phyloP scores from a whole-genome alignment of 2,888 invertebrate genomes.

The Ichneumoninae sp. region DNA sequence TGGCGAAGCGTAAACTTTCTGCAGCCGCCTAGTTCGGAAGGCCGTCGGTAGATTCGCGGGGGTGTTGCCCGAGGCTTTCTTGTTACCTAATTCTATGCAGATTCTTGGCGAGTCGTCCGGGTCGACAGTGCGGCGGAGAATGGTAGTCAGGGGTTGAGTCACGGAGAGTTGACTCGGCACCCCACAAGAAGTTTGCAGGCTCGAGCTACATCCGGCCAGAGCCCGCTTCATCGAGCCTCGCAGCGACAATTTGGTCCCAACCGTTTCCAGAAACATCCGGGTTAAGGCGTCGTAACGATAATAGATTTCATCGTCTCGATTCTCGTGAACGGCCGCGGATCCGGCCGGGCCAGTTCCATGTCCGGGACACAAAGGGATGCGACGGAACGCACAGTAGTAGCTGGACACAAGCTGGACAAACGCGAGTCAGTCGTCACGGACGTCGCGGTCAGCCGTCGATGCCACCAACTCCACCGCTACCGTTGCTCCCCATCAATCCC shows the following conservation, averaged over 20 bases:
- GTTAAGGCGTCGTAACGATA: slow-evolving; percentile 42
- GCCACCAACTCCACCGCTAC: slow-evolving; percentile 49
- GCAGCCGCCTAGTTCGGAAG: slow-evolving; percentile 9
- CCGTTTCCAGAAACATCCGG: background rate
- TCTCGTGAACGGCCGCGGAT: slow-evolving; percentile 25
- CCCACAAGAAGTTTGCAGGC: slow-evolving; percentile 33
- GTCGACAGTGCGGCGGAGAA: slow-evolving; percentile 28
- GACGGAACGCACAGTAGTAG: slow-evolving; percentile 27
- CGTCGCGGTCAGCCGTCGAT: slow-evolving; percentile 64
- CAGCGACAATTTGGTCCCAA: background rate
- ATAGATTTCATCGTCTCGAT: slow-evolving; percentile 48
- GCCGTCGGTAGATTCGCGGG: slow-evolving; percentile 40
- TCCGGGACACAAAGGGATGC: slow-evolving; percentile 9
- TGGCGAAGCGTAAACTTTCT: slow-evolving; percentile 16
- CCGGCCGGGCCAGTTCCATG: slow-evolving; percentile 21
- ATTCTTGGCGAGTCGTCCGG: slow-evolving; percentile 44
- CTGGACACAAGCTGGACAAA: slow-evolving; percentile 19
- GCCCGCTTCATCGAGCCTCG: background rate
- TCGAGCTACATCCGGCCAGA: background rate
- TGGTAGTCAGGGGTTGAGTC: slow-evolving; percentile 8
- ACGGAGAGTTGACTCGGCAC: slow-evolving; percentile 22
- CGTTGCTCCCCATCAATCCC: slow-evolving; percentile 55
- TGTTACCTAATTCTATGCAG: slow-evolving; percentile 61
- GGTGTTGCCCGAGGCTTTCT: slow-evolving; percentile 17
- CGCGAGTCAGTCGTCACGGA: slow-evolving; percentile 63